These are phyloP conservation scores for Fregata magnificens DNA, from an alignment of 2,113 vertebrate genomes.

Conservation along the genomic window DNA sequence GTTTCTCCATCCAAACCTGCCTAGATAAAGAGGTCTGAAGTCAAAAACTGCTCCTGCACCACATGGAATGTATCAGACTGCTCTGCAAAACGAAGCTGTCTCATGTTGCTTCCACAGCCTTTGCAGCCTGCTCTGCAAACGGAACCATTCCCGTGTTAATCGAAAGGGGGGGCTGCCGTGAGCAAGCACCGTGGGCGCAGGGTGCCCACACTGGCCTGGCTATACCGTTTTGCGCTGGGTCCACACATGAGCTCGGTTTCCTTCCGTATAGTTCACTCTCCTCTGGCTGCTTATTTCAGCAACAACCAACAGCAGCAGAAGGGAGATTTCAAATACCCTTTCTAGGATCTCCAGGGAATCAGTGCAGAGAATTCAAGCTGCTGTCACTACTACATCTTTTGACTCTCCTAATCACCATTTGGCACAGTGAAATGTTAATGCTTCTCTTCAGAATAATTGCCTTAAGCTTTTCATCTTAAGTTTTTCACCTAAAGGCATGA, in stretches of 20 bases:
- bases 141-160: background rate
- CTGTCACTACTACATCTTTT: background rate
- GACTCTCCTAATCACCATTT: background rate
- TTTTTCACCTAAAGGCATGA: background rate
- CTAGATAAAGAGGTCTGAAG: background rate
- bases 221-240: background rate
- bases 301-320: background rate
- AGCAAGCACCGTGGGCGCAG: rapidly evolving
- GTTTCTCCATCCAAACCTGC: background rate
- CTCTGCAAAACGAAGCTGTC: background rate
- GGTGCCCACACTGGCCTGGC: background rate
- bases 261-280: background rate
- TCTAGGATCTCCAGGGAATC: background rate
- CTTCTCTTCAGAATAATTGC: background rate
- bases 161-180: rapidly evolving
- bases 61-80: background rate
- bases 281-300: background rate
- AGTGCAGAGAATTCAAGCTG: background rate
- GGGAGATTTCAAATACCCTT: background rate
- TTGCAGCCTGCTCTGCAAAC: background rate
- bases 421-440: background rate
- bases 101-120: background rate
- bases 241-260: background rate
- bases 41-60: background rate
- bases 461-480: background rate